Conservation (phyloP, 2,113 vertebrate genomes). For the Zosterops hypoxanthus region DNA sequence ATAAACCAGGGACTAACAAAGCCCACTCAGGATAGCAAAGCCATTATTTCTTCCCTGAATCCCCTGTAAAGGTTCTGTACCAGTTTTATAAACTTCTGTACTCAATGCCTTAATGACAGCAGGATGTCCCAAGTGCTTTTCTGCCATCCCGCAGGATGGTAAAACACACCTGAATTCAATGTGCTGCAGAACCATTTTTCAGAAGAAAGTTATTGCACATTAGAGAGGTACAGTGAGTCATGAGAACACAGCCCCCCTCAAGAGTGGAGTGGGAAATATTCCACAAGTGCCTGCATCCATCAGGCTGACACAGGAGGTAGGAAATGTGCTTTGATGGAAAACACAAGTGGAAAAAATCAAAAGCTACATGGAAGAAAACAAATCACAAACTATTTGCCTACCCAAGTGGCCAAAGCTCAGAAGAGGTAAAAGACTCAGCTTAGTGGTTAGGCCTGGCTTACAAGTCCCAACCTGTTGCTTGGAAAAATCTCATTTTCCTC, state of each 20-base stretch:
- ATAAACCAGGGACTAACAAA: neutral
- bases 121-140: neutral
- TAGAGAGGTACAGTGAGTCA: neutral
- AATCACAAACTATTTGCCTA: neutral
- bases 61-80: neutral
- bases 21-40: neutral
- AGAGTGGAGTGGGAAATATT: neutral
- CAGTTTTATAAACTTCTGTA: neutral
- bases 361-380: neutral
- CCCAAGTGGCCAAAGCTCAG: neutral
- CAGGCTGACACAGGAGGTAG: neutral
- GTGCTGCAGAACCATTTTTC: neutral
- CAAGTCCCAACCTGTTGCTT: neutral
- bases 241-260: neutral
- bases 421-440: neutral
- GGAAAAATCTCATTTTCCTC: neutral
- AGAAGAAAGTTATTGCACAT: neutral
- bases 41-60: neutral
- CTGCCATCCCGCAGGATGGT: neutral
- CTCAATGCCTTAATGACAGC: neutral
- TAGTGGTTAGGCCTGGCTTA: neutral
- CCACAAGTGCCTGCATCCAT: neutral
- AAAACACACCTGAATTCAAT: neutral
- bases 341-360: neutral
- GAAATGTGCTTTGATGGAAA: neutral